Evolutionary conservation across 2,113 vertebrate species (phyloP), one percentile per base, ranked within the genome.

Genomic region (Pithys albifrons): DNA sequence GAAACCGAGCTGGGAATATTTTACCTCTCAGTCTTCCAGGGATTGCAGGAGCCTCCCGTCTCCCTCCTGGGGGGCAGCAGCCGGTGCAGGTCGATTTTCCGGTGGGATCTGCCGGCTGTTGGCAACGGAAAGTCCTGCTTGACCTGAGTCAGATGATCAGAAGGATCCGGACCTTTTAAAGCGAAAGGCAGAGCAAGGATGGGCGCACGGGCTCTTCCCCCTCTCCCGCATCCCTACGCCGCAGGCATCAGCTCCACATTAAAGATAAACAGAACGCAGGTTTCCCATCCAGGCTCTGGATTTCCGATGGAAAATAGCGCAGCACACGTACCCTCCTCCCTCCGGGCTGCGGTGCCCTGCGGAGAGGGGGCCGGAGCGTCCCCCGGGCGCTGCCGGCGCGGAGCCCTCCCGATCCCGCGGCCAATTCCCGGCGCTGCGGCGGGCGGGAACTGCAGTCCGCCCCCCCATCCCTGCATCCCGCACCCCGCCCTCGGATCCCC

Each of bases 161-260:
- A 14, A 78, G 91, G 45, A 85, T 91, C 74, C 33, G 49, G 70
- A 94, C 91, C 93, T 91, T 89, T 91, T 87, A 87, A 93, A 96
- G 91, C 1, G 54, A 94, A 91, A 95, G 76, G 52, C 73, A 57
- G 65, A 71, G 88, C 43, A 4, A 57, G 64, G 65, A 49, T 71
- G 64, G 64, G 27, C 65, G 1, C 19, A 19, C 72, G 16, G 37
- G 57, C 41, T 77, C 72, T 49, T 64, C 37, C 37, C 57, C 43
- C 31, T 64, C 64, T 84, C 49, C 65, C 49, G 25, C 79, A 90
- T 90, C 72, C 79, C 88, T 90, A 77, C 8, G 43, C 64, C 41
- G 49, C 72, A 23, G 72, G 25, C 79, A 64, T 57, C 41, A 27
- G 31, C 49, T 84, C 46, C 35, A 51, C 72, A 7, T 5, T 45